Conservation (phyloP, 2,797 vertebrate genomes). For the Sarcophilus harrisii region DNA sequence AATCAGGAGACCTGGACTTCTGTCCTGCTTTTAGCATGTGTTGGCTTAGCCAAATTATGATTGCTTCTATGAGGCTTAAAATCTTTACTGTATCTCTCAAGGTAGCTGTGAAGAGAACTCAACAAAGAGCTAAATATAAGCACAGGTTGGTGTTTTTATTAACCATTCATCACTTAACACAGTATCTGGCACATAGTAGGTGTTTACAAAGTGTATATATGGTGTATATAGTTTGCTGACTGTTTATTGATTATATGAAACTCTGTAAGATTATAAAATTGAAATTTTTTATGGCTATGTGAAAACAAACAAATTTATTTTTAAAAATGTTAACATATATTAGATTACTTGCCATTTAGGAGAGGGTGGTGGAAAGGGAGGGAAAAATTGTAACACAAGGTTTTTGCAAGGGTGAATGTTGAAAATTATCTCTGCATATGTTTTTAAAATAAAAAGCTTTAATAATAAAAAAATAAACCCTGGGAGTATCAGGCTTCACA, state of each 20-base stretch:
- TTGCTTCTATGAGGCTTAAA: neutral
- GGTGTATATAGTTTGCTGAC: neutral
- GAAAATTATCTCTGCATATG: no score
- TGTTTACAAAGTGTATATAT: neutral
- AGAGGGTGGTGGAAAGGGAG: no score
- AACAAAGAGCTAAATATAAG: neutral
- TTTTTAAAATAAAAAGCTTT: no score
- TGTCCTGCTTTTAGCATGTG: neutral
- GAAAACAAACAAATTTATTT: neutral
- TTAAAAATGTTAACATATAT: neutral
- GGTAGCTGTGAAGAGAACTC: neutral
- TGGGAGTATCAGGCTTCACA: neutral
- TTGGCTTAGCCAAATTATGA: neutral
- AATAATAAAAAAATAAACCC: neutral
- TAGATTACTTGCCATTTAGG: no score
- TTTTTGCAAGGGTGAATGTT: no score
- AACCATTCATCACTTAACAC: neutral
- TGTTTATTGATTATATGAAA: neutral
- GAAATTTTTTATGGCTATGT: neutral
- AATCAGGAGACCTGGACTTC: neutral
- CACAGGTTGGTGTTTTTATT: neutral
- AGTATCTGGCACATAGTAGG: neutral
- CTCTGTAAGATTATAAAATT: neutral
- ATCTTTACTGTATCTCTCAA: neutral
- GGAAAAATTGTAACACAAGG: no score